phyloP scores from a whole-genome alignment of 2,888 invertebrate genomes.

The Anarsia innoxiella region DNA sequence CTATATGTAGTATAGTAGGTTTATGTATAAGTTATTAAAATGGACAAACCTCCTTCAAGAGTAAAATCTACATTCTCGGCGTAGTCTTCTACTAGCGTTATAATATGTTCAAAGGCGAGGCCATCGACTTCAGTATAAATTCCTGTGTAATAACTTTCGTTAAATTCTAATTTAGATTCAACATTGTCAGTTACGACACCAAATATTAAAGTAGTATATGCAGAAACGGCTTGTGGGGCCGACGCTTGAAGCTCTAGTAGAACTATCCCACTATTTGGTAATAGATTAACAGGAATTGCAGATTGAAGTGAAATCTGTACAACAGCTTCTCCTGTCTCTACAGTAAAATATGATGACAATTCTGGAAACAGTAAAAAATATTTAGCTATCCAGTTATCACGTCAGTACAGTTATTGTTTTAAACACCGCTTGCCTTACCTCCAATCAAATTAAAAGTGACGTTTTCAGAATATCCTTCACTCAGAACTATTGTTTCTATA shows the following conservation, averaged over 20 bases:
- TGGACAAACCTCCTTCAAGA: slow-evolving; percentile 5
- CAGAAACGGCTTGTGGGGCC: slow-evolving; percentile 21
- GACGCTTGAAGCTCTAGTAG: slow-evolving; percentile 28
- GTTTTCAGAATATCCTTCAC: slow-evolving; percentile 20
- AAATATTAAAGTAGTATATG: slow-evolving; percentile 29
- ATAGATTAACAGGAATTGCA: slow-evolving; percentile 24
- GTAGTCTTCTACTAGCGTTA: background rate
- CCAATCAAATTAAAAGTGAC: slow-evolving; percentile 21
- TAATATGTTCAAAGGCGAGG: background rate
- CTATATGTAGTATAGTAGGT: no score
- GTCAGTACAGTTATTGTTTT: no score
- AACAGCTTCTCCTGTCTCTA: background rate
- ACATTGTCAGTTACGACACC: slow-evolving; percentile 16
- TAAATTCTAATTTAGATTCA: background rate
- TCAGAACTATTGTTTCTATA: slow-evolving; percentile 27
- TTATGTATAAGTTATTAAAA: no score
- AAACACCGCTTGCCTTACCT: no score
- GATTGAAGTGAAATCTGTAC: background rate
- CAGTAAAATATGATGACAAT: background rate
- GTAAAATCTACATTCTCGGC: background rate
- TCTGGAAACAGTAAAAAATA: no score
- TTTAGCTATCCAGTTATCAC: no score
- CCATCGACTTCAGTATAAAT: background rate
- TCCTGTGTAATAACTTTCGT: background rate
- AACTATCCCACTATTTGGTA: slow-evolving; percentile 26